These are phyloP conservation scores for Psittacula derbiana DNA, from an alignment of 2,797 vertebrate species.

Conservation along the genomic window DNA sequence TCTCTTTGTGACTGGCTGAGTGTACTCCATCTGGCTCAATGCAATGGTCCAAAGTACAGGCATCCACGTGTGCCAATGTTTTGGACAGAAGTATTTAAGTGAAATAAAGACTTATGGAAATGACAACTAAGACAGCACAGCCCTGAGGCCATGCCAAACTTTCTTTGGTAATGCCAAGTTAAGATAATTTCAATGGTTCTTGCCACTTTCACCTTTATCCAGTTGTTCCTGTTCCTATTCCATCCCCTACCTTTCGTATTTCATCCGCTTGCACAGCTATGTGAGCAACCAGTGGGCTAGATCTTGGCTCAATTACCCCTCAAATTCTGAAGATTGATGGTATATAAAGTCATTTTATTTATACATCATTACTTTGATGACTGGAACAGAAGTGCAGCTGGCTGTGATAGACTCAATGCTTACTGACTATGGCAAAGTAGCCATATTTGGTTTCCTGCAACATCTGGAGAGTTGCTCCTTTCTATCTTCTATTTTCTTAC, in stretches of 20 bases:
- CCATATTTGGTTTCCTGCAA: neutral
- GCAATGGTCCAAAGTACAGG: neutral
- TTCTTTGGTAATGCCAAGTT: neutral
- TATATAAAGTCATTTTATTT: neutral
- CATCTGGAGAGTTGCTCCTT: neutral
- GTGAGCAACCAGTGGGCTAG: neutral
- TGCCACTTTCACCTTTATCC: neutral
- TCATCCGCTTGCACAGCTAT: neutral
- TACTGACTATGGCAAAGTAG: neutral
- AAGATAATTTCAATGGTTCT: neutral
- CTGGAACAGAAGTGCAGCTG: neutral
- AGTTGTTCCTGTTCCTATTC: neutral
- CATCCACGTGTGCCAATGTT: accelerated
- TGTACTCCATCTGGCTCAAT: neutral
- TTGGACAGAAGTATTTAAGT: neutral
- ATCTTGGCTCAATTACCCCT: neutral
- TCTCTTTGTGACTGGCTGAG: neutral
- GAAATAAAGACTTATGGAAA: neutral
- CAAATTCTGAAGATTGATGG: neutral
- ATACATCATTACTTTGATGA: neutral
- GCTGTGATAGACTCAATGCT: neutral
- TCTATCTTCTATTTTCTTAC: neutral
- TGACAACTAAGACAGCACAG: neutral
- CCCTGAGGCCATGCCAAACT: neutral
- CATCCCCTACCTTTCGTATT: neutral